Percentiles rank a stretch among this genome's conserved stretches.
Conservation (phyloP, 2,888 invertebrate species). For the Agrotis ipsilon region DNA sequence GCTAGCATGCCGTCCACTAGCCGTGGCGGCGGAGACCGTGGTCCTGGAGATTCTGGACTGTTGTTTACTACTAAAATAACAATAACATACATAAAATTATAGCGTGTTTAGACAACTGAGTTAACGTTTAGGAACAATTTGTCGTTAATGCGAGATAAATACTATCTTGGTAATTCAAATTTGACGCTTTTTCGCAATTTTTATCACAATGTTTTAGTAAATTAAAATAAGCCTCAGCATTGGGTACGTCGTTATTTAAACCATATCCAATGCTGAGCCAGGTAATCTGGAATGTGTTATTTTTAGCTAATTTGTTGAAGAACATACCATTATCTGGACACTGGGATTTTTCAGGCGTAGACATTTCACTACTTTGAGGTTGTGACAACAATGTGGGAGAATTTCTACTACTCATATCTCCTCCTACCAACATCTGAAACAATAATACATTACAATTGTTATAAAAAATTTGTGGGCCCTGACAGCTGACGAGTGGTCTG, state of each 20-base stretch:
- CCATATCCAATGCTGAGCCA: neutral
- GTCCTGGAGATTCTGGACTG: slow-evolving; percentile 87
- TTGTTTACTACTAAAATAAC: slow-evolving; percentile 72
- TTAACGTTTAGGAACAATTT: too few species aligned
- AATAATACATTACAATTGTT: slow-evolving; percentile 14
- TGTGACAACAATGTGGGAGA: slow-evolving; percentile 83
- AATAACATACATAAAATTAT: too few species aligned
- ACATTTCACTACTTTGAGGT: slow-evolving; percentile 85
- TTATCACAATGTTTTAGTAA: too few species aligned
- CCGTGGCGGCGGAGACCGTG: slow-evolving; percentile 92
- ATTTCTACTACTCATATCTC: slow-evolving; percentile 85
- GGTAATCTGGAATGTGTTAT: neutral
- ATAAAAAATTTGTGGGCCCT: neutral
- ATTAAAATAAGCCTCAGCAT: too few species aligned
- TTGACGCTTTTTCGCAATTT: too few species aligned
- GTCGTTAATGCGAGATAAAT: too few species aligned
- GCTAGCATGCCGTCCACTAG: slow-evolving; percentile 94
- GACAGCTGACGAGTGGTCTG: too few species aligned
- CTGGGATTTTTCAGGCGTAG: slow-evolving; percentile 84
- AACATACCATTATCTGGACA: slow-evolving; percentile 82
- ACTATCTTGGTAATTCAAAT: too few species aligned
- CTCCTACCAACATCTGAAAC: slow-evolving; percentile 86
- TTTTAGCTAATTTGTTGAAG: neutral
- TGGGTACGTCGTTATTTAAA: neutral
- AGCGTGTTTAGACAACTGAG: too few species aligned